These are phyloP conservation scores for Euwallacea fornicatus DNA, from an alignment of 1,140 invertebrate species.

Conservation along the genomic window DNA sequence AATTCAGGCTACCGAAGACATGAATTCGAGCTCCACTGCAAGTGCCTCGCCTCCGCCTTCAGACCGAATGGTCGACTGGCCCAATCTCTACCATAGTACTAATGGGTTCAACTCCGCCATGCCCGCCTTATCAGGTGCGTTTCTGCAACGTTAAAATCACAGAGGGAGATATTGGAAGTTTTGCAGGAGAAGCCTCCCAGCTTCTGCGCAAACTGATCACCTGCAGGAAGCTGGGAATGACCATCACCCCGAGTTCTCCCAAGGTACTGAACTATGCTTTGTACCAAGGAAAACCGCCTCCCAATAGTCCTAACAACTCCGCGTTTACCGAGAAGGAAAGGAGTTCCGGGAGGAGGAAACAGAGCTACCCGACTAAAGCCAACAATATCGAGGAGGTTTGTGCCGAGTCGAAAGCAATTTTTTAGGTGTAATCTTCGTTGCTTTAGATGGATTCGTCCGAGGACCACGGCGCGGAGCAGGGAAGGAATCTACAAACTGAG, in stretches of 20 bases:
- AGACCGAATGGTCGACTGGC: slow-evolving; percentile 42
- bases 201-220: slow-evolving; percentile 71
- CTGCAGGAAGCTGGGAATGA: slow-evolving; percentile 70
- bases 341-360: slow-evolving; percentile 67
- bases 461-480: slow-evolving; percentile 13
- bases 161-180: not conserved
- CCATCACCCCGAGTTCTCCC: slow-evolving; percentile 57
- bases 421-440: not conserved
- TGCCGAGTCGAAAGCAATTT: not conserved
- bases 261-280: slow-evolving; percentile 39
- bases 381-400: slow-evolving; percentile 38
- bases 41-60: slow-evolving; percentile 44
- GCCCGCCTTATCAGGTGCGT: slow-evolving; percentile 31
- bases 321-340: slow-evolving; percentile 49
- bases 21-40: slow-evolving; percentile 49
- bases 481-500: slow-evolving; percentile 25
- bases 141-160: not conserved
- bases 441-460: slow-evolving; percentile 15
- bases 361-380: slow-evolving; percentile 71
- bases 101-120: slow-evolving; percentile 47
- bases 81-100: slow-evolving; percentile 39
- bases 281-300: slow-evolving; percentile 25
- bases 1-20: slow-evolving; percentile 46
- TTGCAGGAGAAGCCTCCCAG: slow-evolving; percentile 68
- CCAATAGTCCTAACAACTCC: not conserved